Evolutionary conservation across 2,888 invertebrate genomes (phyloP).

Genomic region (Gryllus longicercus): DNA sequence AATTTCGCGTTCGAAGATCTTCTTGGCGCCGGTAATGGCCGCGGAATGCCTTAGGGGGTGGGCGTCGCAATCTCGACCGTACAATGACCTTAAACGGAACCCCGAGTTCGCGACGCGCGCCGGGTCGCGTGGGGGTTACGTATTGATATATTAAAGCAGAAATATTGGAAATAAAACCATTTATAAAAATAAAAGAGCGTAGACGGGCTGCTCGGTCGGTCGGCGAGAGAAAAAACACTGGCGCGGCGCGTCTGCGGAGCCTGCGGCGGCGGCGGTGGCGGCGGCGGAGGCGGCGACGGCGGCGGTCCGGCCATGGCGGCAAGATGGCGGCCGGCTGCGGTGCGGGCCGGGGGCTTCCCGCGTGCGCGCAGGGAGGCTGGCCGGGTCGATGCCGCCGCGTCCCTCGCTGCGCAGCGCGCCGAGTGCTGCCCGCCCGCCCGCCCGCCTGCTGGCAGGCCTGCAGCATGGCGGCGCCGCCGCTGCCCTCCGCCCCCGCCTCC

Average conservation of each 20-base stretch:
- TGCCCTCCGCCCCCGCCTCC: no score
- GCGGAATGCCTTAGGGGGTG: no score
- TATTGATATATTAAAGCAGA: background rate
- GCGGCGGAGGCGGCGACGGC: background rate
- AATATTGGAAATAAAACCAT: background rate
- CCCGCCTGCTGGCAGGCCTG: background rate
- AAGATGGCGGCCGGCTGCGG: background rate
- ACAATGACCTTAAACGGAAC: background rate
- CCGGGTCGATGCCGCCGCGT: background rate
- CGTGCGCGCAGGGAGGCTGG: slow-evolving; percentile 3
- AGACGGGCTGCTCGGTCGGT: background rate
- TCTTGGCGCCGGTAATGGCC: no score
- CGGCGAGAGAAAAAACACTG: slow-evolving; percentile 10
- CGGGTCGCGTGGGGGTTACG: background rate
- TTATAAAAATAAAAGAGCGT: background rate
- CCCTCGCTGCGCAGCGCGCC: background rate
- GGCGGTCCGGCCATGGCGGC: background rate
- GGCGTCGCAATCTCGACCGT: no score
- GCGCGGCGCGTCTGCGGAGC: background rate
- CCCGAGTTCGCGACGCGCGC: background rate
- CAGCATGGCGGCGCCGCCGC: background rate
- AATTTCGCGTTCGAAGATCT: no score
- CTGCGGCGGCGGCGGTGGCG: background rate
- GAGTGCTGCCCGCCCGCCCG: background rate
- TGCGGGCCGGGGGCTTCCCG: background rate